Evolutionary conservation across 2,888 invertebrate species (phyloP).

Genomic region (Luffia ferchaultella): DNA sequence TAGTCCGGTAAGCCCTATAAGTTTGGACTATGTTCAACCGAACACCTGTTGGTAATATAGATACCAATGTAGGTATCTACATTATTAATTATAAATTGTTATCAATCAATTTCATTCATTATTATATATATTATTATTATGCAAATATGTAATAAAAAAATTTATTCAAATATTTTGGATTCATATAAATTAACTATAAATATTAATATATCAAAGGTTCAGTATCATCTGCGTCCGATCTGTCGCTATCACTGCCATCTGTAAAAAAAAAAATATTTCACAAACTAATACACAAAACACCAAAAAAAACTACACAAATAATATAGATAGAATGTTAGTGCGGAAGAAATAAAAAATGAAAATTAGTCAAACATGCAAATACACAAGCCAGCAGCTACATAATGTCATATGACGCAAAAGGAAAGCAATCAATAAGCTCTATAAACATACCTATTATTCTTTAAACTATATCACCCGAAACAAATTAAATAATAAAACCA

Average conservation of each 20-base stretch:
- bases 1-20: no score
- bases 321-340: slow-evolving; percentile 10
- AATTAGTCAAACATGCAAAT: not conserved
- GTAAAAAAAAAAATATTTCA: slow-evolving; percentile 22
- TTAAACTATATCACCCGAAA: not conserved
- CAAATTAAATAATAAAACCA: not conserved
- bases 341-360: not conserved
- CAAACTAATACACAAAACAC: slow-evolving; percentile 1
- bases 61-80: no score
- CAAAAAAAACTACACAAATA: slow-evolving; percentile 9
- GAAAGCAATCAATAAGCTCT: not conserved
- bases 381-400: not conserved
- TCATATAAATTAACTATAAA: no score
- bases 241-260: slow-evolving; percentile 47
- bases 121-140: no score
- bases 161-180: no score
- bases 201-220: slow-evolving; percentile 43
- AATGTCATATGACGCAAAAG: not conserved
- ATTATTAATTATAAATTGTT: no score
- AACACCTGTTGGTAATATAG: no score
- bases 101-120: no score
- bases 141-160: no score
- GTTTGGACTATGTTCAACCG: no score
- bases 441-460: not conserved
- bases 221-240: slow-evolving; percentile 37